Evolutionary conservation across 1,140 invertebrate species (phyloP).

Genomic region (Bombus terrestris): DNA sequence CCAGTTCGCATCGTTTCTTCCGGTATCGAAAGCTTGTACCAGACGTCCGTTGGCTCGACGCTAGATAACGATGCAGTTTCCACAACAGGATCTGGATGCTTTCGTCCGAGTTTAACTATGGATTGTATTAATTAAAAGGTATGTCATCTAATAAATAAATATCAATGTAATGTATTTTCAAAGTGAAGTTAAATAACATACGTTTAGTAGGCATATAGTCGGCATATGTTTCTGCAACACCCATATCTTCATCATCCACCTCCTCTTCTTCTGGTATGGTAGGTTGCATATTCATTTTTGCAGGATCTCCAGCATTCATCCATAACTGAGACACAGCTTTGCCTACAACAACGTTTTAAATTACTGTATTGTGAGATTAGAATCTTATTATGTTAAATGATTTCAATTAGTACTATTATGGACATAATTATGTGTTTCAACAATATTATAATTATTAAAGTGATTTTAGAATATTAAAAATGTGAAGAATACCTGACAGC

Average conservation of each 20-base stretch:
- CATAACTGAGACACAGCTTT: slow-evolving; percentile 84
- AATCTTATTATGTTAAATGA: background rate
- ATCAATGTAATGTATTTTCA: too few species aligned
- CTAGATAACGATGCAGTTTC: slow-evolving; percentile 98
- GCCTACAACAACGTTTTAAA: slow-evolving; percentile 61
- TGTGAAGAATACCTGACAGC: slow-evolving; percentile 72
- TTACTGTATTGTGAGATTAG: too few species aligned
- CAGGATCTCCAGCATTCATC: slow-evolving; percentile 83
- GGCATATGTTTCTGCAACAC: slow-evolving; percentile 98
- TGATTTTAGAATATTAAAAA: background rate
- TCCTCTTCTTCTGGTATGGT: slow-evolving; percentile 89
- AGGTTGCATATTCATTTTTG: slow-evolving; percentile 78
- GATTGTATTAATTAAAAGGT: slow-evolving; percentile 15
- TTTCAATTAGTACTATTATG: background rate
- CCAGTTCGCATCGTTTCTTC: slow-evolving; percentile 93
- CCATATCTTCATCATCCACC: slow-evolving; percentile 97
- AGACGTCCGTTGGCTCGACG: slow-evolving; percentile 97
- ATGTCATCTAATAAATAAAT: background rate
- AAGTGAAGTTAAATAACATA: slow-evolving; percentile 79
- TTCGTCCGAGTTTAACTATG: slow-evolving; percentile 95
- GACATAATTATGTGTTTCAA: background rate
- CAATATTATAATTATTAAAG: background rate
- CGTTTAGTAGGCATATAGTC: slow-evolving; percentile 99
- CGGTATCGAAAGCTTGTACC: slow-evolving; percentile 94
- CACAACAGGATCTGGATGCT: slow-evolving; percentile 99